These are phyloP conservation scores for Diloba caeruleocephala DNA, from an alignment of 2,888 invertebrate species.

Conservation along the genomic window DNA sequence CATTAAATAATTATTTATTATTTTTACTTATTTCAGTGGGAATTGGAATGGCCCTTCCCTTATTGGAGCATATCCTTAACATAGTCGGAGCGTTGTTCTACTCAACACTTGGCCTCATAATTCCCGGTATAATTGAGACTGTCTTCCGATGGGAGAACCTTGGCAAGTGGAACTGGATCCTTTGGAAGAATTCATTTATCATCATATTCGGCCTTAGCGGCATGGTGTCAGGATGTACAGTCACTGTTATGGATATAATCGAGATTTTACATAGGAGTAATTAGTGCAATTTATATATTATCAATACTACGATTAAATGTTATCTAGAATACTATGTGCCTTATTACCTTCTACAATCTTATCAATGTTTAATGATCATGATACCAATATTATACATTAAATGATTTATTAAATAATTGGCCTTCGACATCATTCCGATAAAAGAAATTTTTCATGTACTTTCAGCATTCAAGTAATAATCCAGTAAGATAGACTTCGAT, in stretches of 20 bases:
- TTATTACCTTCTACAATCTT: too few species aligned
- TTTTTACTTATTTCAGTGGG: conserved; percentile 69
- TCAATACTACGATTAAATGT: too few species aligned
- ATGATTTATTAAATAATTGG: too few species aligned
- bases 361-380: too few species aligned
- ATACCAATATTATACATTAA: too few species aligned
- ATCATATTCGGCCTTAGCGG: conserved; percentile 90
- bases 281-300: too few species aligned
- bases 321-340: too few species aligned
- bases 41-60: conserved; percentile 82
- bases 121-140: conserved; percentile 93
- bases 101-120: conserved; percentile 92
- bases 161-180: conserved; percentile 91
- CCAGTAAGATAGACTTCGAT: too few species aligned
- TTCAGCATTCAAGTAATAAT: too few species aligned
- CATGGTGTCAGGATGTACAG: conserved; percentile 90
- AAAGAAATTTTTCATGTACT: too few species aligned
- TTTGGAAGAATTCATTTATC: conserved; percentile 91
- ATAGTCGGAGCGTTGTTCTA: conserved; percentile 89
- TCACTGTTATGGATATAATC: conserved; percentile 79
- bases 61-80: conserved; percentile 85
- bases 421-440: too few species aligned
- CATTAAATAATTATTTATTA: too few species aligned
- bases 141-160: conserved; percentile 92
- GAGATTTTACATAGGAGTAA: conserved; percentile 69